Conservation (phyloP, 1,140 invertebrate species). For the Theocolax elegans region DNA sequence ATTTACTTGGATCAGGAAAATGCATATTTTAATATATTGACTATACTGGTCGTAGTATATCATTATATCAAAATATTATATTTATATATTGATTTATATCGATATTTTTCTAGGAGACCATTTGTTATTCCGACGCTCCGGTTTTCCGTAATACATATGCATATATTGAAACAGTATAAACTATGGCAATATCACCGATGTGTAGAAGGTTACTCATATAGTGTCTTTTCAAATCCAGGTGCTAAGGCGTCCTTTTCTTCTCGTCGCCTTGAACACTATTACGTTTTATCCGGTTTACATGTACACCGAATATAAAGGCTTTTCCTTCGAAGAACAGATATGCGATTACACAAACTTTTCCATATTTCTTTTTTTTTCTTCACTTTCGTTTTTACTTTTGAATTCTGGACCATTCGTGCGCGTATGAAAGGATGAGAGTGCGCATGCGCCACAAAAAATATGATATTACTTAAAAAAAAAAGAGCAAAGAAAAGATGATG, state of each 20-base stretch:
- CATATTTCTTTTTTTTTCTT: background rate
- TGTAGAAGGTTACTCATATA: too few relatives aligned
- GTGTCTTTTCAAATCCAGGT: background rate
- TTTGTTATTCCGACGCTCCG: too few relatives aligned
- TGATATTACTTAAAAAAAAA: constrained; percentile 14
- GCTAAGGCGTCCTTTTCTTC: constrained; percentile 8
- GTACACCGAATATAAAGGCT: background rate
- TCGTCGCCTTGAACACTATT: background rate
- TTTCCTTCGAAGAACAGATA: constrained; percentile 2
- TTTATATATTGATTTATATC: constrained; percentile 5
- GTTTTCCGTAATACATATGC: too few relatives aligned
- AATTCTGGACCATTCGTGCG: constrained; percentile 8
- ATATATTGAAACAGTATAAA: too few relatives aligned
- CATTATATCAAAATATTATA: too few relatives aligned
- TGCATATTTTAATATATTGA: too few relatives aligned
- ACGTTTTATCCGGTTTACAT: background rate
- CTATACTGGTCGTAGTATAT: too few relatives aligned
- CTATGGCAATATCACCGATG: too few relatives aligned
- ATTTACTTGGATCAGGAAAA: too few relatives aligned
- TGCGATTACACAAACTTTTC: background rate
- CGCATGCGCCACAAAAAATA: background rate
- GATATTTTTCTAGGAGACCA: background rate
- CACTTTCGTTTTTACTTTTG: background rate
- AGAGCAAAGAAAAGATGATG: background rate
- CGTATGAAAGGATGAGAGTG: background rate